Percentiles rank a stretch among this genome's conserved stretches.
phyloP scores from a whole-genome alignment of 2,113 vertebrate genomes.

The Pipra filicauda region DNA sequence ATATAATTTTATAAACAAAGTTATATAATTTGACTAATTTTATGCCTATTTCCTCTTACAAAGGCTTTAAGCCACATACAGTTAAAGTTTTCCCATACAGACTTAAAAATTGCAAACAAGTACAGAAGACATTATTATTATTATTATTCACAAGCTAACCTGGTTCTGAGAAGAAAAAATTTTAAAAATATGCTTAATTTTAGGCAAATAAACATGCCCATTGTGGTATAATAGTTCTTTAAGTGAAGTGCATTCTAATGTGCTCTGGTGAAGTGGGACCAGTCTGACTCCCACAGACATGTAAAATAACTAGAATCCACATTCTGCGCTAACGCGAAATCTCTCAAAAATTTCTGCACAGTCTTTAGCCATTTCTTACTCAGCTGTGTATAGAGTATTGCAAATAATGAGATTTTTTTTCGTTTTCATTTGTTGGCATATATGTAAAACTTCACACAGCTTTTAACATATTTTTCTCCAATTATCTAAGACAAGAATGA shows the following conservation, averaged over 20 bases:
- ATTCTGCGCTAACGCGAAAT: background rate
- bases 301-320: background rate
- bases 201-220: background rate
- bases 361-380: background rate
- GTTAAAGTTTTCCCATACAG: background rate
- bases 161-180: background rate
- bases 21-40: background rate
- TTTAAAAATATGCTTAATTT: background rate
- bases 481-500: background rate
- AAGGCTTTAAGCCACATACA: background rate
- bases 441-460: background rate
- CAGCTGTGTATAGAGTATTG: background rate
- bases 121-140: background rate
- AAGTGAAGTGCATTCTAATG: background rate
- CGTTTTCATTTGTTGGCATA: background rate
- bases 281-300: background rate
- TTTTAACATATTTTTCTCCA: background rate
- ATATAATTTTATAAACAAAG: background rate
- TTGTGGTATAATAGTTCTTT: background rate
- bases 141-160: background rate
- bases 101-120: background rate
- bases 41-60: background rate
- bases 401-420: background rate
- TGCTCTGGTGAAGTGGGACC: background rate
- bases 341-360: background rate